Evolutionary conservation across 2,113 vertebrate genomes (phyloP).

Genomic region (Gallinago media): DNA sequence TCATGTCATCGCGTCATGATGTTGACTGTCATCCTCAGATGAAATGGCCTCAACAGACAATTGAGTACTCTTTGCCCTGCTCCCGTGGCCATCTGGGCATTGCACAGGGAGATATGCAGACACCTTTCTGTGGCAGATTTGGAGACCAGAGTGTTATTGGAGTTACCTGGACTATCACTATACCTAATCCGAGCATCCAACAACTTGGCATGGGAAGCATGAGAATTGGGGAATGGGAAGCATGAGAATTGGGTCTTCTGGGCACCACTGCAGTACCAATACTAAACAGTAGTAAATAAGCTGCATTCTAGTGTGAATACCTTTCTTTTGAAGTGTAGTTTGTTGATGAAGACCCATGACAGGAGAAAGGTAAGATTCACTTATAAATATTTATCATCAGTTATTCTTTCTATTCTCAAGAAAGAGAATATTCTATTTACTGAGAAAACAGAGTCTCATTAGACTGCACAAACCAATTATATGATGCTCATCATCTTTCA

Average conservation of each 20-base stretch:
- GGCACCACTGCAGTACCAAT: not conserved
- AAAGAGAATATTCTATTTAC: slow-evolving; percentile 39
- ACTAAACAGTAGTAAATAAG: not conserved
- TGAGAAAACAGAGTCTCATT: slow-evolving; percentile 28
- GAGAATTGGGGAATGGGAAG: not conserved
- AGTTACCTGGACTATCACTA: not conserved
- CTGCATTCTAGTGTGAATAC: not conserved
- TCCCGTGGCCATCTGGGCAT: fast-evolving
- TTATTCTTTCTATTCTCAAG: slow-evolving; percentile 32
- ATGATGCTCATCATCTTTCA: slow-evolving; percentile 42
- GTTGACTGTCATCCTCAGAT: not conserved
- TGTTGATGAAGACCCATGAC: not conserved
- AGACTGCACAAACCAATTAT: slow-evolving; percentile 45
- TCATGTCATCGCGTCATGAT: not conserved
- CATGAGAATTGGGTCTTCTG: not conserved
- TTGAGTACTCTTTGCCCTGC: not conserved
- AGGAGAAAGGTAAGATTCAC: slow-evolving; percentile 1
- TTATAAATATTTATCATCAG: slow-evolving; percentile 53
- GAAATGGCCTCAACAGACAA: not conserved
- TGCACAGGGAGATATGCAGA: not conserved
- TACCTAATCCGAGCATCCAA: not conserved
- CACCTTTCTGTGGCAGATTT: not conserved
- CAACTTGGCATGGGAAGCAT: not conserved
- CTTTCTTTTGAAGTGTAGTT: not conserved
- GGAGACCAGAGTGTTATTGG: not conserved